Evolutionary conservation across 2,888 invertebrate genomes (phyloP).

Genomic region (Tipula lateralis): DNA sequence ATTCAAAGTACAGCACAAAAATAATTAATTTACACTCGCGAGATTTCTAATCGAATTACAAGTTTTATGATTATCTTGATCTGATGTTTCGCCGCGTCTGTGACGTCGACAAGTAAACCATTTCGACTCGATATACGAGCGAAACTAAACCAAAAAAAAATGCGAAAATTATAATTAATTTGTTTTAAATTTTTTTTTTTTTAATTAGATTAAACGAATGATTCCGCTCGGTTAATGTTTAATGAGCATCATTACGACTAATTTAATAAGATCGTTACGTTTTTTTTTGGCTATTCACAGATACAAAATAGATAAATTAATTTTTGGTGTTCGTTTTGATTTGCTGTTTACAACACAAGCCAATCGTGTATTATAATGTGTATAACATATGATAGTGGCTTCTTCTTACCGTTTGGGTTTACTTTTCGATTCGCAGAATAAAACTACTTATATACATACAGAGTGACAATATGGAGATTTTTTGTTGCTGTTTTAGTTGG

Average conservation of each 20-base stretch:
- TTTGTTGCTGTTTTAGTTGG: background rate
- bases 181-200: background rate
- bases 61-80: background rate
- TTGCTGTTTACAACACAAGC: background rate
- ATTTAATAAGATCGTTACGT: background rate
- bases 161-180: background rate
- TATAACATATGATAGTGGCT: background rate
- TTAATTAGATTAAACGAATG: background rate
- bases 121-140: background rate
- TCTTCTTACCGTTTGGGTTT: background rate
- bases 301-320: background rate
- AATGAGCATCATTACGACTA: background rate
- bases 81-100: background rate
- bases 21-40: slow-evolving; percentile 6
- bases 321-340: background rate
- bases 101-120: background rate
- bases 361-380: background rate
- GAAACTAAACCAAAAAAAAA: background rate
- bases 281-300: background rate
- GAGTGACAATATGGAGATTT: background rate
- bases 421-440: background rate
- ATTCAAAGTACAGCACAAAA: background rate
- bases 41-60: background rate
- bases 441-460: too few relatives aligned
- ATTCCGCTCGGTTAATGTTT: background rate